A percentile compares a stretch with the other conserved stretches of the same genome.
Evolutionary conservation across 2,113 vertebrate genomes (phyloP).

Genomic region (Hirundichthys speculiger): DNA sequence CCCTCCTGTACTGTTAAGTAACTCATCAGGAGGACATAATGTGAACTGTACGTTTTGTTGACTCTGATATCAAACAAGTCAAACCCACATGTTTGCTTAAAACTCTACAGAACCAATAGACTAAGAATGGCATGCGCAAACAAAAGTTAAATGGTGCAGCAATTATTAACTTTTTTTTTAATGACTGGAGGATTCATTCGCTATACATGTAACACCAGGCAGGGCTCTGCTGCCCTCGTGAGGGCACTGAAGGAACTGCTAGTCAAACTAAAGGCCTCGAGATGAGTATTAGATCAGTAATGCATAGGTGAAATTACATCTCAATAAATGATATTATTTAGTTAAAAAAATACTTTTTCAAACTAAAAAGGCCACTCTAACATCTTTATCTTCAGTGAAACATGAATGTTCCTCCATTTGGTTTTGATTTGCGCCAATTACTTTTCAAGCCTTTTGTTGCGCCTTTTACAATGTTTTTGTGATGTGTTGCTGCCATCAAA

Average conservation of each 20-base stretch:
- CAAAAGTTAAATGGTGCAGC: background rate
- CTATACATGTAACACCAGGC: background rate
- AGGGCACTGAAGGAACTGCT: slow-evolving; percentile 13
- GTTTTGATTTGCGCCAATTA: too few species aligned
- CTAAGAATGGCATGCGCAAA: slow-evolving; percentile 20
- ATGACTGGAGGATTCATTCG: background rate
- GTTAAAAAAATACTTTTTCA: too few species aligned
- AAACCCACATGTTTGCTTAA: slow-evolving; percentile 25
- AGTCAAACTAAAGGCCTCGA: background rate
- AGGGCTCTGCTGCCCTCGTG: slow-evolving; percentile 33
- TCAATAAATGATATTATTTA: background rate
- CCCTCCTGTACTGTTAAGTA: background rate
- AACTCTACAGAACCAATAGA: slow-evolving; percentile 15
- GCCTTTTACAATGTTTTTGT: too few species aligned
- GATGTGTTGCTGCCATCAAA: too few species aligned
- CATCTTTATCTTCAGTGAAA: too few species aligned
- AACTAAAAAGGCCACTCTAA: too few species aligned
- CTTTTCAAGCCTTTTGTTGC: too few species aligned
- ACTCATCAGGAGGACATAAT: slow-evolving; percentile 5
- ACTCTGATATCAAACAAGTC: slow-evolving; percentile 19
- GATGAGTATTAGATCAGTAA: too few species aligned
- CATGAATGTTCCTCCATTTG: too few species aligned
- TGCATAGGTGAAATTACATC: too few species aligned
- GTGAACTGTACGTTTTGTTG: background rate
- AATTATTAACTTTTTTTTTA: background rate